Evolutionary conservation across 2,797 vertebrate genomes (phyloP).

Genomic region (Tragelaphus eurycerus): DNA sequence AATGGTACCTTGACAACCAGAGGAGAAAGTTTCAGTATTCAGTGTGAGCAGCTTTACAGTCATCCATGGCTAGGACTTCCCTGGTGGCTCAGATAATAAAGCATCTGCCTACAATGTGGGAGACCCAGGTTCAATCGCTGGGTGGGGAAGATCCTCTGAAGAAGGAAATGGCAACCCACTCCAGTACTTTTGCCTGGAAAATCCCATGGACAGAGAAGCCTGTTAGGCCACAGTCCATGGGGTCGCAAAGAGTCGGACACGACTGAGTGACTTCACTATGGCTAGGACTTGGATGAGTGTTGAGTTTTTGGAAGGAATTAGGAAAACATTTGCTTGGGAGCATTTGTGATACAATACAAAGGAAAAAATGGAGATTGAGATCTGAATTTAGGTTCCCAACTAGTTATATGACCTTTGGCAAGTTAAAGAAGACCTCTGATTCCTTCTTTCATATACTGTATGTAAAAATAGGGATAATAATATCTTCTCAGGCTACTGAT

Average conservation of each 20-base stretch:
- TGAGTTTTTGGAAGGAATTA: not conserved
- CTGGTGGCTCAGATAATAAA: no score
- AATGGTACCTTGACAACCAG: not conserved
- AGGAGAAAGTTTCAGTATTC: no score
- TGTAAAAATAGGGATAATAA: not conserved
- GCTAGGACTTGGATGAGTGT: not conserved
- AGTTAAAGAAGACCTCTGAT: not conserved
- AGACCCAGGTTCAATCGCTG: no score
- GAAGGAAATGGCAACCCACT: no score
- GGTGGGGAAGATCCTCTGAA: no score
- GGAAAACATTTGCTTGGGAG: not conserved
- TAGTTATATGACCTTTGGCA: not conserved
- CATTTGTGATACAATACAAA: not conserved
- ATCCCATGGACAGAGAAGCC: no score
- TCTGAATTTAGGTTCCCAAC: not conserved
- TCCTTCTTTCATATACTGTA: not conserved
- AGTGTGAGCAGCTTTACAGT: no score
- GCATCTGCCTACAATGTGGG: no score
- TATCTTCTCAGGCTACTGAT: not conserved
- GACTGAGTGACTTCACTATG: no score
- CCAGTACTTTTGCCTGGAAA: no score
- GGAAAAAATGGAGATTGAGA: not conserved
- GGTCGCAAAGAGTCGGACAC: no score
- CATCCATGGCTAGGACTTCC: not conserved
- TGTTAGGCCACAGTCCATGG: no score